Evolutionary conservation across 37 sponge, comb jelly and placozoan species (phyloP).

Genomic region (Spongilla lacustris): DNA sequence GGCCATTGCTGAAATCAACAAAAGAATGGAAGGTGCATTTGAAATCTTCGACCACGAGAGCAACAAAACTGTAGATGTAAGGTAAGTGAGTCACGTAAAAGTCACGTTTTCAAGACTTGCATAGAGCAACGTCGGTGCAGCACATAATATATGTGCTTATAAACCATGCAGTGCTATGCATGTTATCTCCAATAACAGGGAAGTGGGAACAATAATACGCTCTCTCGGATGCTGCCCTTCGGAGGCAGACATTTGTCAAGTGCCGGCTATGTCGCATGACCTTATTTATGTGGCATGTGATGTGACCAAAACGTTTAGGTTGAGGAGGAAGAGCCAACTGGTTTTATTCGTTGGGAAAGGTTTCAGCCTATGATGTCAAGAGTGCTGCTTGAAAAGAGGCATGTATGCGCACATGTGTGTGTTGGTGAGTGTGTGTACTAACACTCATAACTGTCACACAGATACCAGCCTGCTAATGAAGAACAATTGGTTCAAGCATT

Average conservation of each 20-base stretch:
- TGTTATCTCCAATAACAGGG: too few species aligned
- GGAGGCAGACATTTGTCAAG: constrained; percentile 83
- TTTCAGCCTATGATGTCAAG: constrained; percentile 92
- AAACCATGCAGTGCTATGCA: too few species aligned
- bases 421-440: too few species aligned
- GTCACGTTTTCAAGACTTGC: too few species aligned
- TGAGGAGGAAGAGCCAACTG: constrained; percentile 98
- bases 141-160: too few species aligned
- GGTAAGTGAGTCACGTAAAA: too few species aligned
- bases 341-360: constrained; percentile 83
- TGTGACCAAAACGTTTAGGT: constrained; percentile 34
- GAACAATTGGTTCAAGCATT: constrained; percentile 58
- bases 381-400: constrained; percentile 86
- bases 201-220: constrained; percentile 86
- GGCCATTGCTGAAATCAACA: constrained; percentile 64
- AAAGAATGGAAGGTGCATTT: constrained; percentile 78
- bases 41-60: constrained; percentile 90
- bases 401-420: too few species aligned
- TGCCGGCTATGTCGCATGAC: constrained; percentile 56
- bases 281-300: too few species aligned
- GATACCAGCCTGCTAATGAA: constrained; percentile 73
- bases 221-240: constrained; percentile 89
- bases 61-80: constrained; percentile 93
- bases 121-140: too few species aligned
- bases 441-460: neutral